Base-by-base conservation (phyloP, 2,888 invertebrate genomes). In the Dolichopus griseipennis region DNA sequence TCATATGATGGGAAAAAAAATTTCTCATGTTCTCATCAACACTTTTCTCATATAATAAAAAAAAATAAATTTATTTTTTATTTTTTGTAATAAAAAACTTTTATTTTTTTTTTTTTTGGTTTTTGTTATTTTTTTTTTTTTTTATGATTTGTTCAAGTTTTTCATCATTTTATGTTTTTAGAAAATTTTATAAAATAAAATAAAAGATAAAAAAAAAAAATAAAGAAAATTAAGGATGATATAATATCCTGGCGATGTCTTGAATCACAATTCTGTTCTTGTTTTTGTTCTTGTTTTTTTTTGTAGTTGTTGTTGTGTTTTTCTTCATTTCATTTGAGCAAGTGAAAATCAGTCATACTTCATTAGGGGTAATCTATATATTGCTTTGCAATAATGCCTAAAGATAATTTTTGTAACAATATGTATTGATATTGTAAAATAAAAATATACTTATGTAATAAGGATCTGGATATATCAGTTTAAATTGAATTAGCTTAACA, bases 231-330 rank as follows among this genome's bases (percentile, higher is more conserved):
- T 27, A 27, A 27, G 27, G 43, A 43, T 43, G 52, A 52, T 52
- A 27, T 63, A 63, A 63, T 63, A 63, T 63, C 27, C 63, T 63
- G 27, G 27, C 63, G 27, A 27, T 63, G 63, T 63, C 63, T 63
- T 63, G 63, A 63, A 63, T 63, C 63, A 63, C 27, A 63, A 63
- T 27, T 15, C 2, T 43, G 8, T 15, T 43, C 12, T 43, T 52
- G 9, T 52, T 52, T 18, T 52, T 52, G 2, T 52, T 18, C n/a
- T 52, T 52, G 6, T 52, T 52, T 52, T 52, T 52, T 18, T 52
- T 1, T 9, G 41, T 41, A 34, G 9, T 9, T 34, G 34, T 34
- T 7, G 34, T 34, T 34, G 6, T 5, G 12, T 15, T 52, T 18
- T 52, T 52, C 18, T 52, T 12, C 8, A 6, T 41, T 41, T 12